Evolutionary conservation across 2,888 invertebrate genomes (phyloP), one percentile per base, ranked within the genome.

Genomic region (Tipula vernalis): DNA sequence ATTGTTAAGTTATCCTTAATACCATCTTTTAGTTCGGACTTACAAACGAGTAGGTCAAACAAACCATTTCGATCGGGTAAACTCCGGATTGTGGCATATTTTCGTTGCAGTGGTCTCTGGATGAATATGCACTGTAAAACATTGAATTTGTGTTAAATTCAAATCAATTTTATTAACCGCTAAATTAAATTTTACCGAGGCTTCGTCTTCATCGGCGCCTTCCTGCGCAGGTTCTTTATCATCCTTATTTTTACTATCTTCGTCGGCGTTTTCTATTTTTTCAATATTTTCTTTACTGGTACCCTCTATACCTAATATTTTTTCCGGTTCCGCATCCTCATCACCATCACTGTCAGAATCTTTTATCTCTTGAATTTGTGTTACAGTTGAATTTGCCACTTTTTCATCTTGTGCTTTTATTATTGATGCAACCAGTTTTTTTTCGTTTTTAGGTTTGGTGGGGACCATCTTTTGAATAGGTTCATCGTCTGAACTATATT

Each of bases 1-100:
- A 91, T 88, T 1, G 91, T 90, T 87, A 89, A 89, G 87, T 91
- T 91, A 18, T 89, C 89, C 71, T 89, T 86, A 88, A 90, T 90
- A 87, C 91, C 90, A 86, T 89, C 88, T 41, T 89, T 88, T 5
- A 91, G 87, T 87, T 92, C 92, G 4, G 90, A 90, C 87, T 91
- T 90, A 39, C 51, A 51, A 15, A 86, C 51, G n/a, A 86, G 57
- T 15, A 86, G 18, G 86, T 90, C 90, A 85, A 91, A 87, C 39
- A 88, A 87, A 5, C 88, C 88, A 28, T 88, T 88, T 13, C 87
- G 84, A 87, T 88, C 87, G 83, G 88, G 86, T 87, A 88, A 44
- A 90, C 89, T 87, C 89, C 86, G 87, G 36, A 51, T 57, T 39
- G 36, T 57, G 0, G 28, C 42, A 42, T 36, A 39, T 39, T 86